Base-by-base conservation (phyloP, 2,888 invertebrate species). In the Pristionchus exspectatus region DNA sequence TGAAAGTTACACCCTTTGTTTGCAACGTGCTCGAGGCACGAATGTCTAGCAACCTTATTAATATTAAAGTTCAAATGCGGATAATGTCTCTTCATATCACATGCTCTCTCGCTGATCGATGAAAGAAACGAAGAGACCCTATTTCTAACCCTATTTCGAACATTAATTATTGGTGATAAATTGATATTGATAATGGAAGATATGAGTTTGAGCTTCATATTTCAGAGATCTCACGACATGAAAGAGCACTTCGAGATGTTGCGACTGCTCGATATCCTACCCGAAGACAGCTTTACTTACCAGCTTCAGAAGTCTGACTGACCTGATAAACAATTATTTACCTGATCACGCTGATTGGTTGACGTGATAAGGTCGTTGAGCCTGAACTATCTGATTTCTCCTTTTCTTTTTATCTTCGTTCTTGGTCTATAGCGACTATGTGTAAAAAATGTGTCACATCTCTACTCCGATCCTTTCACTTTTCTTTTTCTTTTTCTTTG, bases 221-320 rank as follows among this genome's bases (percentile, higher is more conserved):
- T 69, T 14, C 81, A 81, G 81, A 1, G 81, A 81, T 54, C 81
- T 0, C 50, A 44, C n/a, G 81, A 81, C 0, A 27, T 81, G 9
- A 81, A 81, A 16, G 81, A 81, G 50, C 81, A 81, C 81, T 54
- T 81, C 50, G 81, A 81, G 50, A 81, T 81, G 81, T n/a, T 81
- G 4, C 81, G 81, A 21, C 27, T 81, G 5, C 50, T 81, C 50
- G 81, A 81, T 1, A 27, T 81, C 0, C 5, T 81, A 1, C 81
- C 81, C 10, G 81, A 81, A 54, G 50, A 54, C 81, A 27, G 27
- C 27, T 81, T 81, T 16, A 81, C 81, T 16, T 81, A 81, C 81
- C 81, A 54, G 27, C 50, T 81, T 1, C 81, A 81, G 54, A 50
- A 81, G 24, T 27, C 74, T 74, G 74, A 74, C 38, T 38, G 14